Evolutionary conservation across 2,113 vertebrate species (phyloP).

Genomic region (Cacatua alba): DNA sequence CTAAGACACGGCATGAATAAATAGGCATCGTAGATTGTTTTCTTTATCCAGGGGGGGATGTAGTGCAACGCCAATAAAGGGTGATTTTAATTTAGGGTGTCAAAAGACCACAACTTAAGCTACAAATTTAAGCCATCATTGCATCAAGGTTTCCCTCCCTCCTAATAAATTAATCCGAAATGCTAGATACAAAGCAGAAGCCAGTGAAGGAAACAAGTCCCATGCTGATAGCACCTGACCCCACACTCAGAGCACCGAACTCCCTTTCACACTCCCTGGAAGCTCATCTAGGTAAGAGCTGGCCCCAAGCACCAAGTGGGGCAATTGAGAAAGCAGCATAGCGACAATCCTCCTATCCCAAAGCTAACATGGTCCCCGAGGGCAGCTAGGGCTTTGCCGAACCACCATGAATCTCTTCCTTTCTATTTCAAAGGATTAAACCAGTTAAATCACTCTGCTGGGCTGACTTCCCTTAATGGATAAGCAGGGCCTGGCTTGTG

Average conservation of each 20-base stretch:
- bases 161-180: neutral
- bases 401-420: neutral
- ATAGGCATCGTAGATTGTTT: neutral
- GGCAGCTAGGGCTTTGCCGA: neutral
- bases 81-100: neutral
- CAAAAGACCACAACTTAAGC: neutral
- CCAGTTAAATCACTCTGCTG: accelerated
- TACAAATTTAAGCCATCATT: neutral
- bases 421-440: neutral
- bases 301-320: neutral
- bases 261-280: neutral
- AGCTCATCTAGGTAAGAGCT: neutral
- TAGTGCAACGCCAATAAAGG: neutral
- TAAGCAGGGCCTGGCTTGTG: neutral
- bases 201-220: neutral
- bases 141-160: neutral
- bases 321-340: neutral
- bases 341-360: neutral
- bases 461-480: neutral
- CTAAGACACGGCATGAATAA: neutral
- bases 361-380: accelerated
- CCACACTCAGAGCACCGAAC: neutral
- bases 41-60: neutral
- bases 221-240: neutral
- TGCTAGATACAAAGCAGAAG: neutral